Evolutionary conservation across 1,140 invertebrate genomes (phyloP), one percentile per base, ranked within the genome.

Genomic region (Pseudobourletiella spinata): DNA sequence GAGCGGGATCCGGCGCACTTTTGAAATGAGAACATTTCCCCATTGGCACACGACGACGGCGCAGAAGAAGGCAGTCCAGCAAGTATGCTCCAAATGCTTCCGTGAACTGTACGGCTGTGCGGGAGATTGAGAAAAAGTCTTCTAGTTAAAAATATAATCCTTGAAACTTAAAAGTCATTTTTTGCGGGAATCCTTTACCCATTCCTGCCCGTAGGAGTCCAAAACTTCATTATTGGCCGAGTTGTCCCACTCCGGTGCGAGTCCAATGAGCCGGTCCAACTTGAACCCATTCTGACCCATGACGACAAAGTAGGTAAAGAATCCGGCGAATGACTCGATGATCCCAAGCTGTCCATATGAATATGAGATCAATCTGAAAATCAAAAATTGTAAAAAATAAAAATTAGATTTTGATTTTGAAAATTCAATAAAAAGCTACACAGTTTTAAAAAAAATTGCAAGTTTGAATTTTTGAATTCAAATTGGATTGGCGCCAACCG

Each of bases 121-220:
- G n/a, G n/a, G n/a, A n/a, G n/a, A n/a, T n/a, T n/a, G n/a, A n/a
- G n/a, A n/a, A n/a, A n/a, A n/a, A n/a, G n/a, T n/a, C n/a, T n/a
- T n/a, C n/a, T n/a, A n/a, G n/a, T n/a, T n/a, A n/a, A n/a, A n/a
- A n/a, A n/a, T n/a, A n/a, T n/a, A n/a, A n/a, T n/a, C n/a, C n/a
- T n/a, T n/a, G n/a, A n/a, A n/a, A n/a, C n/a, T n/a, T n/a, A n/a
- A n/a, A n/a, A n/a, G n/a, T n/a, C n/a, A n/a, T n/a, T n/a, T n/a
- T n/a, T n/a, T n/a, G n/a, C n/a, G n/a, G n/a, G n/a, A 60, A 51
- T 39, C n/a, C 1, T n/a, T 44, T 66, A 79, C 79, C 80, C 80
- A 81, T 75, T 81, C 80, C 70, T 81, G 80, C 58, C 79, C 80
- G 66, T 82, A 82, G 26, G 78, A 78, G 69, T 81, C 80, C 50